Evolutionary conservation across 2,888 invertebrate genomes (phyloP).

Genomic region (Polymixis lichenea): DNA sequence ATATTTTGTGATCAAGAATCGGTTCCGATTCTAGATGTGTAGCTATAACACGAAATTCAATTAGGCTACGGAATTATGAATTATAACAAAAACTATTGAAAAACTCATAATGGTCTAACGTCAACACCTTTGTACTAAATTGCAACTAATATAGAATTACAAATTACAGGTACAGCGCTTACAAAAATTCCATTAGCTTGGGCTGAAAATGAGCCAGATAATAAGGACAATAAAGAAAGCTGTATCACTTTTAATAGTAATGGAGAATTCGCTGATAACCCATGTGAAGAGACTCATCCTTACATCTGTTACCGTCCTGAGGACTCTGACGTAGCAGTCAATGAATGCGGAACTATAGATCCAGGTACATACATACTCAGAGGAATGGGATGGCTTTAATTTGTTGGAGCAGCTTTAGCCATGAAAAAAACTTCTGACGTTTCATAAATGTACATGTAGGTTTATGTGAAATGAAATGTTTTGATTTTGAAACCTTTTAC

Average conservation of each 20-base stretch:
- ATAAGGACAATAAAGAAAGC: slow-evolving; percentile 53
- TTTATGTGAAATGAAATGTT: too few species aligned
- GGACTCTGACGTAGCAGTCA: slow-evolving; percentile 14
- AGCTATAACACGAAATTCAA: too few species aligned
- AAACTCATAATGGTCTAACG: background rate
- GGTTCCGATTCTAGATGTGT: background rate
- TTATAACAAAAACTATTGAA: background rate
- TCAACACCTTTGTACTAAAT: too few species aligned
- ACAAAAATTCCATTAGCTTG: slow-evolving; percentile 48
- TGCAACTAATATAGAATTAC: background rate
- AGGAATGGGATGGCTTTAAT: background rate
- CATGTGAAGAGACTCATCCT: slow-evolving; percentile 45
- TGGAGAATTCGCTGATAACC: slow-evolving; percentile 48
- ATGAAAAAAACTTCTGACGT: too few species aligned
- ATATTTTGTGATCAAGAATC: background rate
- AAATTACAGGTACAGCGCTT: slow-evolving; percentile 57
- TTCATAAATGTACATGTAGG: too few species aligned
- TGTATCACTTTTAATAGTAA: slow-evolving; percentile 56
- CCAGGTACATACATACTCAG: slow-evolving; percentile 12
- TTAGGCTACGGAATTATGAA: background rate
- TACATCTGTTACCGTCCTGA: slow-evolving; percentile 57
- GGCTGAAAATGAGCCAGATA: slow-evolving; percentile 61
- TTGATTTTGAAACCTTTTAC: background rate
- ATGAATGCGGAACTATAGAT: slow-evolving; percentile 63
- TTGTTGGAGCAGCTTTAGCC: background rate